Evolutionary conservation across 2,113 vertebrate species (phyloP).

Genomic region (Oreotrochilus melanogaster): DNA sequence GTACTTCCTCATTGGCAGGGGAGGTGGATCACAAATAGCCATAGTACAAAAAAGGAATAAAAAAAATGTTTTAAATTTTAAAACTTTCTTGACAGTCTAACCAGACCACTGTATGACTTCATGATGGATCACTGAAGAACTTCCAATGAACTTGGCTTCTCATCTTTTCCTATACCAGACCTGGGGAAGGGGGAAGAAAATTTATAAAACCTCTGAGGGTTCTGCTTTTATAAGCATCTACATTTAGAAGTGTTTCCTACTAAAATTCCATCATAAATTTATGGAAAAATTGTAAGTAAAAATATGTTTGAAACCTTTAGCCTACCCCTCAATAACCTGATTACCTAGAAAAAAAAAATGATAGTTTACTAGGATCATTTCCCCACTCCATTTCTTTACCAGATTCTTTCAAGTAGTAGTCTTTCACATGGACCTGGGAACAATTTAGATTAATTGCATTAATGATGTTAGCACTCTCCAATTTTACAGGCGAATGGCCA

Average conservation of each 20-base stretch:
- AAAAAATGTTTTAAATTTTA: background rate
- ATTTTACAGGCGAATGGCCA: background rate
- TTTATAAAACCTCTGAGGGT: background rate
- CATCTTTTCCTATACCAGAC: background rate
- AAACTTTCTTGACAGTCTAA: background rate
- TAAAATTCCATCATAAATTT: background rate
- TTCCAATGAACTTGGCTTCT: background rate
- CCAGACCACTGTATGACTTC: background rate
- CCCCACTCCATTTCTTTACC: background rate
- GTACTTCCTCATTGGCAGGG: background rate
- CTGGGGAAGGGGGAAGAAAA: background rate
- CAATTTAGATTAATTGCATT: background rate
- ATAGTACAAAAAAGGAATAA: background rate
- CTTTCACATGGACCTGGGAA: background rate
- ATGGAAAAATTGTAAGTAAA: background rate
- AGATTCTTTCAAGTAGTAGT: background rate
- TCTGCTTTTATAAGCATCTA: background rate
- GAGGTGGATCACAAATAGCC: background rate
- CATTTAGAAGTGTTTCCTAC: background rate
- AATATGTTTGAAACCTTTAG: background rate
- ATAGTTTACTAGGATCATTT: background rate
- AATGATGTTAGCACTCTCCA: background rate
- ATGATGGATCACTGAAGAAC: background rate
- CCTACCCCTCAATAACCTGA: background rate
- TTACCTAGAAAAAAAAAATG: background rate